Percentiles rank a stretch among this genome's conserved stretches.
phyloP scores from a whole-genome alignment of 2,113 vertebrate genomes.

The Columba janthina region DNA sequence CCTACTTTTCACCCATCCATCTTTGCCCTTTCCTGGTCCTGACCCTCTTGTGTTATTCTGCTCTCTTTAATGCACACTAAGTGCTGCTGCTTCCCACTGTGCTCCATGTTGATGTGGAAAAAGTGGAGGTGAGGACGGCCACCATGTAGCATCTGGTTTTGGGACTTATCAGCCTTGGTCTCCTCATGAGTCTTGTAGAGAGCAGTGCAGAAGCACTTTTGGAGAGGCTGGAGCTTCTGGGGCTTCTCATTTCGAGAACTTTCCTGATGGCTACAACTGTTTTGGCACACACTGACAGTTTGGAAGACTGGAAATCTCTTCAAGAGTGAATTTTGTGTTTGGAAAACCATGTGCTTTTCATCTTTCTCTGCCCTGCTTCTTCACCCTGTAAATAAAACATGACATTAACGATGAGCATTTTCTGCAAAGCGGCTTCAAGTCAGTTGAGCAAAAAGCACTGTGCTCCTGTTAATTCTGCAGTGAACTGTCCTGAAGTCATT shows the following conservation, averaged over 20 bases:
- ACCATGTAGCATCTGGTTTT: background rate
- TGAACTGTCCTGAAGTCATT: background rate
- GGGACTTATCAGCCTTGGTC: accelerated
- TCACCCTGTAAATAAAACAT: slow-evolving; percentile 23
- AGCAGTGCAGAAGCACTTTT: background rate
- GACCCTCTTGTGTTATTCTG: background rate
- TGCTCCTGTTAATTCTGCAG: background rate
- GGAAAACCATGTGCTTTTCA: background rate
- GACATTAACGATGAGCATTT: background rate
- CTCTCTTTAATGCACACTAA: background rate
- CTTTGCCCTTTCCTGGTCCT: background rate
- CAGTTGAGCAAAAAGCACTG: background rate
- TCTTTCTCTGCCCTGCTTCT: background rate
- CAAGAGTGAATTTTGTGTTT: background rate
- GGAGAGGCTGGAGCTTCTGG: background rate
- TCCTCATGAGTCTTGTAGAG: background rate
- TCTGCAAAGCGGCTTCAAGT: background rate
- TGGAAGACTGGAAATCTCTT: background rate
- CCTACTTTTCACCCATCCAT: background rate
- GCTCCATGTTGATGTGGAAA: background rate
- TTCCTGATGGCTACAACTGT: background rate
- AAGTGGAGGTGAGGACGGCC: background rate
- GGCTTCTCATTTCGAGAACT: background rate
- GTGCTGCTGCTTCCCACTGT: background rate
- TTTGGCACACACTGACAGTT: background rate